Base-by-base conservation (phyloP, 2,797 vertebrate genomes). In the Syndactyla subalaris region DNA sequence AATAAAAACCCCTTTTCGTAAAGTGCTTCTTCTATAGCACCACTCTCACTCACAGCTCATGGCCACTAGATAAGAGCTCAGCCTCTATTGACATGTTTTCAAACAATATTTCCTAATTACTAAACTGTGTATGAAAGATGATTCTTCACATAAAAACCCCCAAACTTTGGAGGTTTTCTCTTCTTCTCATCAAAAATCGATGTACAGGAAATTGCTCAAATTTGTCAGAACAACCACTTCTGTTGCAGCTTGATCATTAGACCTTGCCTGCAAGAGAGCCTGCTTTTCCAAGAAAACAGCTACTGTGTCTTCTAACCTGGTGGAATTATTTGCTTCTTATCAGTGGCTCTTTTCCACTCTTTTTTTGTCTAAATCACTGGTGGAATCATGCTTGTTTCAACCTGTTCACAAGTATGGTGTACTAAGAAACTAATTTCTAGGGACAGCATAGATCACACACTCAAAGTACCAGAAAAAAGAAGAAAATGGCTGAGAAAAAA, bases 121-220 rank as follows among this genome's bases (percentile, higher is more conserved):
- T 82, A 86, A 92, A 51, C 58, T 59, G 22, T 17, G 14, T 86
- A 66, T 78, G 92, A 92, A 95, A 93, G 71, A 92, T 86, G 70
- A 73, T 73, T 76, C 70, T 81, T 93, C 85, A 76, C 2, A 0
- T 66, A 84, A 94, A 52, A 48, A 87, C 6, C 14, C 39, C 39
- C 39, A 89, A 94, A 92, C 61, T 85, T 81, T 7, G 23, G 45
- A 85, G 73, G 74, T 84, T 93, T 94, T 95, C 65, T 78, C 92
- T 92, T 80, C 71, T 77, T 77, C 73, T 92, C 89, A 94, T 94
- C 72, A 91, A 78, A 95, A 95, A 95, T 95, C 93, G 3, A 95
- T 95, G 88, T 39, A 78, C 38, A 88, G 92, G 79, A 95, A 96
- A 95, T 88, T 92, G 93, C 49, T 94, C 55, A 87, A 76, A 94